Evolutionary conservation across 2,797 vertebrate genomes (phyloP), one percentile per base, ranked within the genome.

Genomic region (Taeniopygia guttata): DNA sequence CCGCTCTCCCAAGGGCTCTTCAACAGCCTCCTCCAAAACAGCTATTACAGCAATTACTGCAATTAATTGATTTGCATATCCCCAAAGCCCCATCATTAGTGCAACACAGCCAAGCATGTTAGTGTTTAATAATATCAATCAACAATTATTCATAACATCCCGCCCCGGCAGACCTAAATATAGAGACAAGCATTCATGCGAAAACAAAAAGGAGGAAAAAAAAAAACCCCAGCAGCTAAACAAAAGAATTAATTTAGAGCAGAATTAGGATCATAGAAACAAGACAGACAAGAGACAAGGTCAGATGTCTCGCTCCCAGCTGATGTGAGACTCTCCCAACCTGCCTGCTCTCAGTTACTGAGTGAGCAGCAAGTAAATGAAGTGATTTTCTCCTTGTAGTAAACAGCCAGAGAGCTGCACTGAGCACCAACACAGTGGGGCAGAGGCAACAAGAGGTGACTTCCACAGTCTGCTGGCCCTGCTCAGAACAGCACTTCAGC

Each of bases 41-140:
- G 77, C 92, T 82, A 90, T 90, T 86, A 81, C 76, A 81, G 87
- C 93, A 95, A 89, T 94, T 93, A 86, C 87, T 73, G 80, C 94
- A 93, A 94, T 97, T 97, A 94, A 97, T 89, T 88, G 85, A 95
- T 97, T 95, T 96, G 93, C 94, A 97, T 94, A 94, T 96, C 95
- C 92, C 94, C 94, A 90, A 95, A 93, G 95, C 59, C 93, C 85
- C 74, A 45, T 82, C 95, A 95, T 96, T 95, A 96, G 91, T 96
- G 89, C 94, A 94, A 93, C 85, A 95, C 95, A 96, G 85, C 85
- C 95, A 96, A 96, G 95, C 74, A 60, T 90, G 89, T 91, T 95
- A 91, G 85, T 67, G 77, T 96, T 96, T 95, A 94, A 94, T 96
- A 96, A 89, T 90, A 95, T 90, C 94, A 94, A 84, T 86, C 94